Evolutionary conservation across 2,797 vertebrate species (phyloP), one percentile per base, ranked within the genome.

Genomic region (Oreochromis grahami): DNA sequence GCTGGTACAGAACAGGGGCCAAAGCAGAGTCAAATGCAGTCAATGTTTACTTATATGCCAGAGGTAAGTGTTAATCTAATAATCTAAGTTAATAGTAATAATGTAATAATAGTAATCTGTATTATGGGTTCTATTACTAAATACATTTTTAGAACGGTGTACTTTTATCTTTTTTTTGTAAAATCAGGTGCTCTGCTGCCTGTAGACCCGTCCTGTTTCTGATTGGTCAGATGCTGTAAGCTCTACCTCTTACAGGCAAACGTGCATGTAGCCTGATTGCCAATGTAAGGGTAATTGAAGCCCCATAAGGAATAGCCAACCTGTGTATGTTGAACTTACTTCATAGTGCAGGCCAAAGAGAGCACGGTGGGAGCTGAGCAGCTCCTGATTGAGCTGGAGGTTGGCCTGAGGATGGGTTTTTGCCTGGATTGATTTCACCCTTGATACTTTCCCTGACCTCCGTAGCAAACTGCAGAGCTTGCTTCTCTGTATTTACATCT

Each of bases 1-100:
- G 94, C 82, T 98, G 98, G 98, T 98, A 98, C 95, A 96, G 96
- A 82, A 96, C 95, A 0, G 97, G 96, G 0, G 94, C 93, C 77
- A 94, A 91, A 24, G 93, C 95, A 1, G 95, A 96, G 90, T 98
- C 98, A 0, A 90, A 94, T 8, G 80, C 91, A 2, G 95, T 97
- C 85, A 97, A 94, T 0, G 95, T 98, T 65, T 98, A 98, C 89
- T 95, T 98, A 17, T 98, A 97, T 21, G 93, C 95, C 3, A 96
- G 96, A 86, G 97, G 98, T 98, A 84, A 95, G 96, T 36, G 58
- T 1, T 63, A 63, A 38, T 63, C 34, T 63, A 38, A 63, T 63
- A 5, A 63, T 21, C 58, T 60, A 60, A 19, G 0, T 34, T 60
- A 58, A 34, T 19, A 34, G 8, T 56, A 56, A 56, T 56, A 32